phyloP scores from a whole-genome alignment of 2,888 invertebrate genomes.

The Tachina lurida region DNA sequence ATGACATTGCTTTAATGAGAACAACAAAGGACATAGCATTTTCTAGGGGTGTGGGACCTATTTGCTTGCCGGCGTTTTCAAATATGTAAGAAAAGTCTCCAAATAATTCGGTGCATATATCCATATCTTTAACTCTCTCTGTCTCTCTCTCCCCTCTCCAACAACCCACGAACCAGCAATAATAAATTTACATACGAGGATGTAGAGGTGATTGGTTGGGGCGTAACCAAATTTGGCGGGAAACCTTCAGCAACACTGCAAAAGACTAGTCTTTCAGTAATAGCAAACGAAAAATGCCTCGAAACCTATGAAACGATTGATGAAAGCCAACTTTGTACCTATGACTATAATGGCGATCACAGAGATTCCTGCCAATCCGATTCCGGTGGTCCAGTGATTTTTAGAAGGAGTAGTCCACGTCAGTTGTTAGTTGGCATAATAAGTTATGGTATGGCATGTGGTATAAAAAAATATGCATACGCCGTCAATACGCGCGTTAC shows the following conservation, averaged over 20 bases:
- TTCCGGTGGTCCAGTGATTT: slow-evolving; percentile 84
- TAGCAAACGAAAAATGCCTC: slow-evolving; percentile 73
- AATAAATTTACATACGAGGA: slow-evolving; percentile 73
- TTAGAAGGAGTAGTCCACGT: slow-evolving; percentile 80
- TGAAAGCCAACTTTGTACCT: slow-evolving; percentile 76
- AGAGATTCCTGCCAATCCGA: slow-evolving; percentile 84
- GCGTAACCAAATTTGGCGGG: slow-evolving; percentile 83
- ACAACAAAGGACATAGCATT: slow-evolving; percentile 82
- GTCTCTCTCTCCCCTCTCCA: neutral
- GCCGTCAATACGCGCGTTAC: slow-evolving; percentile 85
- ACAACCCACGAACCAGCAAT: neutral
- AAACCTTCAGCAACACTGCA: slow-evolving; percentile 82
- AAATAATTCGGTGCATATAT: neutral
- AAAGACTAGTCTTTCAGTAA: slow-evolving; percentile 82
- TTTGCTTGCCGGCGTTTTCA: slow-evolving; percentile 84
- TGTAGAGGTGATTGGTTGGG: slow-evolving; percentile 83
- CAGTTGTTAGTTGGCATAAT: slow-evolving; percentile 84
- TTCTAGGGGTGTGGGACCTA: slow-evolving; percentile 84
- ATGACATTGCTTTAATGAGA: slow-evolving; percentile 85
- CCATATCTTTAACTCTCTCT: too few species aligned
- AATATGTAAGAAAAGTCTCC: slow-evolving; percentile 73
- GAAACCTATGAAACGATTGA: slow-evolving; percentile 72
- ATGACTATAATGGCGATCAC: slow-evolving; percentile 73
- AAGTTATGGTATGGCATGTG: slow-evolving; percentile 84
- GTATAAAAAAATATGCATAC: slow-evolving; percentile 78